Conservation (phyloP, 1,140 invertebrate species). For the Laodelphax striatellus region DNA sequence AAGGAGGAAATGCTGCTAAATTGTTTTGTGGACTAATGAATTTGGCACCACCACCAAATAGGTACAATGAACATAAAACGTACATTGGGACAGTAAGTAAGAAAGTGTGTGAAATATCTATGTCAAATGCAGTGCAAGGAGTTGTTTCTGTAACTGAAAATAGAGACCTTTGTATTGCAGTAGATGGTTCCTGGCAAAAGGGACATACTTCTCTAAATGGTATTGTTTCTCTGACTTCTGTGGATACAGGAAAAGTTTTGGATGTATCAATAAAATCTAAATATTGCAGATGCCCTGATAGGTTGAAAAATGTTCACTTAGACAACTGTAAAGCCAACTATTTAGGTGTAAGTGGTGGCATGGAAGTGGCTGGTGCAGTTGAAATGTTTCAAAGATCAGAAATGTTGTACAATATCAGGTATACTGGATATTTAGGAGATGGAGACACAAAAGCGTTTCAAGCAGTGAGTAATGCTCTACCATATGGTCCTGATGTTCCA, state of each 20-base stretch:
- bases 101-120: too few relatives aligned
- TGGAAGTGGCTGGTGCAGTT: conserved; percentile 17
- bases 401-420: conserved; percentile 12
- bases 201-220: too few relatives aligned
- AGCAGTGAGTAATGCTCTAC: neutral
- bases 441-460: conserved; percentile 17
- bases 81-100: too few relatives aligned
- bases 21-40: too few relatives aligned
- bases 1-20: too few relatives aligned
- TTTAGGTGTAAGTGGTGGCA: conserved; percentile 10
- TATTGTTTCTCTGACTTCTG: too few relatives aligned
- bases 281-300: conserved; percentile 3
- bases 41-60: too few relatives aligned
- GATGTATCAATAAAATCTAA: neutral
- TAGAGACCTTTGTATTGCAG: too few relatives aligned
- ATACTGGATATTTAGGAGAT: conserved; percentile 20
- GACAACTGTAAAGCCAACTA: conserved; percentile 13
- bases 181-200: too few relatives aligned
- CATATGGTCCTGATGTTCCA: neutral
- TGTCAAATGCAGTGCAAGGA: too few relatives aligned
- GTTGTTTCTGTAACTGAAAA: too few relatives aligned
- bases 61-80: too few relatives aligned
- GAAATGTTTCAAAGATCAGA: conserved; percentile 16
- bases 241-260: conserved; percentile 3
- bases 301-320: neutral